Percentiles rank a stretch among this genome's conserved stretches.
These are phyloP conservation scores for Gallinago nigripennis DNA, from an alignment of 2,797 vertebrate species.

Conservation along the genomic window DNA sequence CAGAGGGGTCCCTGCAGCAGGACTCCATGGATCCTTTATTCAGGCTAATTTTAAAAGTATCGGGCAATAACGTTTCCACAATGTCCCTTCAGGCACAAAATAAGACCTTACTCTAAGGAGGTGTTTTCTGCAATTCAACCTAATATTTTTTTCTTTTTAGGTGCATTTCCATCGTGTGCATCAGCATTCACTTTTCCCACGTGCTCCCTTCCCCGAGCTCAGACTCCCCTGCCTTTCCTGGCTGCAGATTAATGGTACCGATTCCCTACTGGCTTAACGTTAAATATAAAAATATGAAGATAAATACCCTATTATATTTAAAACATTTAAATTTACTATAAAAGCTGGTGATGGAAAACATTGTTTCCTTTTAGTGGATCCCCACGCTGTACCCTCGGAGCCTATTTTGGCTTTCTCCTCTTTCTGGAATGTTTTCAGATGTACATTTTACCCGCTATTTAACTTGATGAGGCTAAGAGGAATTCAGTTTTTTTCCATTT, in stretches of 20 bases:
- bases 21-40: not conserved
- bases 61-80: not conserved
- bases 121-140: not conserved
- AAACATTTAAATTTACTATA: rapidly evolving
- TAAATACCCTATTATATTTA: not conserved
- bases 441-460: not conserved
- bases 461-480: not conserved
- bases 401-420: not conserved
- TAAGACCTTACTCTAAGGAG: not conserved
- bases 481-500: not conserved
- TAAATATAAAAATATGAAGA: not conserved
- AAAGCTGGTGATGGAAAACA: not conserved
- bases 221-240: not conserved
- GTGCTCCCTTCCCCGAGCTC: no score
- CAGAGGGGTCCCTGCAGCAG: not conserved
- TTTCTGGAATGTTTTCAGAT: not conserved
- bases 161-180: not conserved
- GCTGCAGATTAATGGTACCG: not conserved
- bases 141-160: not conserved
- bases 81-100: not conserved
- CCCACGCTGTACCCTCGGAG: not conserved
- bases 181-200: not conserved
- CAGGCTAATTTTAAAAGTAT: not conserved
- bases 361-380: not conserved
- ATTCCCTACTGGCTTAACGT: not conserved